These are phyloP conservation scores for Leuctra nigra DNA, from an alignment of 2,888 invertebrate species.

Conservation along the genomic window DNA sequence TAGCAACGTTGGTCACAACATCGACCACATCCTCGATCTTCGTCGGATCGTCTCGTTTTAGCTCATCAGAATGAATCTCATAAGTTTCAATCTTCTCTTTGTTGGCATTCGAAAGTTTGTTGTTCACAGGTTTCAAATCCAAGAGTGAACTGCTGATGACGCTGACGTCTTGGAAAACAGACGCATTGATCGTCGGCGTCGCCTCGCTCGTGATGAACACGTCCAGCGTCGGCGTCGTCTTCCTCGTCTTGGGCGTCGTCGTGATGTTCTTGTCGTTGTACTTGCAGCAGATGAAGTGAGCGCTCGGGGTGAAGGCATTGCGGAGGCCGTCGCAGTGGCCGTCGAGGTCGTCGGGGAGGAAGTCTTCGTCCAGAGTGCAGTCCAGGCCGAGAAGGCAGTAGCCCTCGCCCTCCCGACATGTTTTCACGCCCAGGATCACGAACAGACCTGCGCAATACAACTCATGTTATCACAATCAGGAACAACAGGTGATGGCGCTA, in stretches of 20 bases:
- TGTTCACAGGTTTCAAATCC: no score
- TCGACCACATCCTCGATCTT: not conserved
- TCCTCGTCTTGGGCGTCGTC: no score
- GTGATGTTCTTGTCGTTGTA: slow-evolving; percentile 24
- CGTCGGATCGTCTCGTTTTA: not conserved
- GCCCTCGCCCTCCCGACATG: slow-evolving; percentile 38
- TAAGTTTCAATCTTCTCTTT: no score
- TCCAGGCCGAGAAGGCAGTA: slow-evolving; percentile 40
- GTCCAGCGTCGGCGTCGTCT: not conserved
- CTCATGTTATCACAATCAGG: no score
- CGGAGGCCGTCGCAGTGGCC: slow-evolving; percentile 41
- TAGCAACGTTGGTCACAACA: not conserved
- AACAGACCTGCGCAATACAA: slow-evolving; percentile 40
- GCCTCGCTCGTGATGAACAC: not conserved
- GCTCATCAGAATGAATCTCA: no score
- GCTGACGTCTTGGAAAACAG: not conserved
- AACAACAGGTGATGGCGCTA: no score
- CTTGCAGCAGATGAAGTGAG: slow-evolving; percentile 39
- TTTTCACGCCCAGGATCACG: slow-evolving; percentile 40
- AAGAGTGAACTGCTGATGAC: not conserved
- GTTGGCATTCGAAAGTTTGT: no score
- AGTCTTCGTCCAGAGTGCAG: slow-evolving; percentile 39
- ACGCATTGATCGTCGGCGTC: not conserved
- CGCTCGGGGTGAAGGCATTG: slow-evolving; percentile 38
- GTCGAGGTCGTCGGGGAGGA: slow-evolving; percentile 35